Evolutionary conservation across 2,797 vertebrate genomes (phyloP).

Genomic region (Semotilus atromaculatus): DNA sequence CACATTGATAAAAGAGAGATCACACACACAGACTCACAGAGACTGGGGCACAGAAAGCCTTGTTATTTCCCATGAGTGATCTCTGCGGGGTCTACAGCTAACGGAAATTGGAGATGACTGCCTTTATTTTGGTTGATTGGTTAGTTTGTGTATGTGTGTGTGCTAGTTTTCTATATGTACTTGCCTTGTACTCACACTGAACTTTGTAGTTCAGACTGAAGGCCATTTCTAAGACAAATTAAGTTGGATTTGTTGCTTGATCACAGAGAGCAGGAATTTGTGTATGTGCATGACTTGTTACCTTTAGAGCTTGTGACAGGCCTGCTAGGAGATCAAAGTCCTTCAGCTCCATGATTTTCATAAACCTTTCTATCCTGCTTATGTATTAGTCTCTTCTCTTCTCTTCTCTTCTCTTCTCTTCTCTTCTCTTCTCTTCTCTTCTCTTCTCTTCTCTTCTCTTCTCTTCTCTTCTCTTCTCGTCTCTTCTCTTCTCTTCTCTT

Average conservation of each 20-base stretch:
- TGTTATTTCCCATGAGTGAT: constrained; percentile 19
- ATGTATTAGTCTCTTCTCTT: not conserved
- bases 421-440: constrained; percentile 12
- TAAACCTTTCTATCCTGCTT: not conserved
- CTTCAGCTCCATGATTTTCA: constrained; percentile 28
- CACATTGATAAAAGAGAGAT: constrained; percentile 17
- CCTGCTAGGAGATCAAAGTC: constrained; percentile 20
- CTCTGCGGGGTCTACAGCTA: not conserved
- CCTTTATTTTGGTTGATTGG: constrained; percentile 41
- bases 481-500: not conserved
- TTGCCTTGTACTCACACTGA: constrained; percentile 4
- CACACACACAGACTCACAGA: not conserved
- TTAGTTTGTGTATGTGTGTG: constrained; percentile 25
- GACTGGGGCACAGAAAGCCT: not conserved
- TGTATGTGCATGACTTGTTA: constrained; percentile 38
- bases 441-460: not conserved
- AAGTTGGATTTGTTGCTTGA: constrained; percentile 49
- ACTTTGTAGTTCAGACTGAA: constrained; percentile 21
- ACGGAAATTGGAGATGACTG: constrained; percentile 33
- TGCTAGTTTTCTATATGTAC: constrained; percentile 11
- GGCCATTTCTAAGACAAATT: constrained; percentile 19
- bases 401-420: not conserved
- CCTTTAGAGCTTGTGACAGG: constrained; percentile 25
- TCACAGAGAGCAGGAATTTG: constrained; percentile 24
- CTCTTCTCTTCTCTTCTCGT: not conserved